phyloP scores from a whole-genome alignment of 2,888 invertebrate species.

The Latrodectus elegans region DNA sequence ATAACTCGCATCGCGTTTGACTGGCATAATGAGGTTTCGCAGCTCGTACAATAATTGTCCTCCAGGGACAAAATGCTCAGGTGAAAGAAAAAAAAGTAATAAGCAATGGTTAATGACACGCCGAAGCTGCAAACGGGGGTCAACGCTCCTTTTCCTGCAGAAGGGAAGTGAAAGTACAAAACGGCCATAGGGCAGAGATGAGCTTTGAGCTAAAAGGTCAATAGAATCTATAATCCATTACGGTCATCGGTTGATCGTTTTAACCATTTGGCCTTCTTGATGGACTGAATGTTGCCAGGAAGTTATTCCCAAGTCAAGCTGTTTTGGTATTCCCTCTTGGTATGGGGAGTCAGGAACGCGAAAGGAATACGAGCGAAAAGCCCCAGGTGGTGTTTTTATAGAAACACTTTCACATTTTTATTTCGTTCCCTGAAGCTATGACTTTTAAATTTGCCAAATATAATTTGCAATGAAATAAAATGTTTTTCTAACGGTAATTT shows the following conservation, averaged over 20 bases:
- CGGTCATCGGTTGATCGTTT: slow-evolving; percentile 33
- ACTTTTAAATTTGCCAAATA: no score
- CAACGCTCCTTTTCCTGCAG: slow-evolving; percentile 22
- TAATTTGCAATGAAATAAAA: no score
- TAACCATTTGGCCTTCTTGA: slow-evolving; percentile 21
- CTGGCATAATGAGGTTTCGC: not conserved
- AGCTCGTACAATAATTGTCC: slow-evolving; percentile 39
- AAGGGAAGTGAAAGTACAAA: slow-evolving; percentile 37
- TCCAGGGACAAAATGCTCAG: slow-evolving; percentile 19
- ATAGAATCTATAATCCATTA: slow-evolving; percentile 55
- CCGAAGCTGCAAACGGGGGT: slow-evolving; percentile 8
- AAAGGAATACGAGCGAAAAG: not conserved
- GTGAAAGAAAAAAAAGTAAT: slow-evolving; percentile 18
- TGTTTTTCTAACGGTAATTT: no score
- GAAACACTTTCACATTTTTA: not conserved
- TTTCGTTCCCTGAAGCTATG: not conserved
- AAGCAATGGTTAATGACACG: slow-evolving; percentile 49
- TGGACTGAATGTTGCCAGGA: slow-evolving; percentile 38
- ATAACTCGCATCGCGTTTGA: not conserved
- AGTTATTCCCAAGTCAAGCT: slow-evolving; percentile 6
- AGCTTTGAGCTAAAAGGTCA: slow-evolving; percentile 46
- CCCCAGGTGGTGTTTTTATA: not conserved
- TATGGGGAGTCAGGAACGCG: not conserved
- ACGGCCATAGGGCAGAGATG: slow-evolving; percentile 33
- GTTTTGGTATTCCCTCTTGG: not conserved